Conservation (phyloP, 2,888 invertebrate species). For the Xiphydria camelus region DNA sequence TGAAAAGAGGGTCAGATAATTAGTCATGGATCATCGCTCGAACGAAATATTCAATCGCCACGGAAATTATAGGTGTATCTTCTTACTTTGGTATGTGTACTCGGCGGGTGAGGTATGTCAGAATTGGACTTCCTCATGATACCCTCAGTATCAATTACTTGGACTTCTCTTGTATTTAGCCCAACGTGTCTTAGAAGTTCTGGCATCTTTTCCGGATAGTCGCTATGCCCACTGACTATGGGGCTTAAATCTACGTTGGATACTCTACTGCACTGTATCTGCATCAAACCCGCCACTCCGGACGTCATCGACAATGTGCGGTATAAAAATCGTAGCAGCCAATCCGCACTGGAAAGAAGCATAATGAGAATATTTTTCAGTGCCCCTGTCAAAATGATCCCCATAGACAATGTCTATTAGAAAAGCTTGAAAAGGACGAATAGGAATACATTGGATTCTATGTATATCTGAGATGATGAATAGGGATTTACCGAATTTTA, state of each 20-base stretch:
- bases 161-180: conserved; percentile 40
- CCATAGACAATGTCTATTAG: not conserved
- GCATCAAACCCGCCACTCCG: conserved; percentile 65
- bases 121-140: conserved; percentile 48
- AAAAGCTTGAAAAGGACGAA: too few relatives aligned
- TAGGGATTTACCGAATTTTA: too few relatives aligned
- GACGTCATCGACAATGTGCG: conserved; percentile 66
- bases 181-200: conserved; percentile 58
- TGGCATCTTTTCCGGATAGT: conserved; percentile 63
- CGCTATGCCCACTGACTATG: conserved; percentile 63
- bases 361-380: not conserved
- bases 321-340: conserved; percentile 69
- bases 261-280: conserved; percentile 62
- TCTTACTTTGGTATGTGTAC: conserved; percentile 5
- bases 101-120: conserved; percentile 30
- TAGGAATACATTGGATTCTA: too few relatives aligned
- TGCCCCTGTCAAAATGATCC: not conserved
- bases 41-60: too few relatives aligned
- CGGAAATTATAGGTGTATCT: not conserved
- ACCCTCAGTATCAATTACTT: conserved; percentile 33
- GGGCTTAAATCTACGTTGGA: conserved; percentile 65
- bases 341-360: conserved; percentile 61
- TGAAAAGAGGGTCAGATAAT: too few relatives aligned
- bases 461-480: too few relatives aligned
- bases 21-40: too few relatives aligned